These are phyloP conservation scores for Sapayoa aenigma DNA, from an alignment of 2,113 vertebrate species.

Conservation along the genomic window DNA sequence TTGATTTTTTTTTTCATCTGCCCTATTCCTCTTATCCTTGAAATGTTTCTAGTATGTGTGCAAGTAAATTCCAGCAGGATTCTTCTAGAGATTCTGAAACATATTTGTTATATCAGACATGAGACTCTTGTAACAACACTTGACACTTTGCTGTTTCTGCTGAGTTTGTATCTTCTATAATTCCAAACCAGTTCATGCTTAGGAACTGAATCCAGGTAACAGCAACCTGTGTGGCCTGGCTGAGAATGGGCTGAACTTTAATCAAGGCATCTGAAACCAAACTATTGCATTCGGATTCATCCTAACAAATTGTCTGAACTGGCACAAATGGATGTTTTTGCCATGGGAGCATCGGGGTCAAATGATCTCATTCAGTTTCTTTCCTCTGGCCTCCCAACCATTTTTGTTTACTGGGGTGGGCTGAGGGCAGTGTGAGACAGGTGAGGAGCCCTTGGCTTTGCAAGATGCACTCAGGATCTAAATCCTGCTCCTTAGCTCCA, in stretches of 20 bases:
- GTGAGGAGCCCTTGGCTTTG: not conserved
- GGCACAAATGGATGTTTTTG: not conserved
- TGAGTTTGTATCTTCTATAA: not conserved
- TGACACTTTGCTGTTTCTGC: not conserved
- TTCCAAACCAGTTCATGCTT: not conserved
- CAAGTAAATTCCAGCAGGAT: not conserved
- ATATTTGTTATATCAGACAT: accelerated
- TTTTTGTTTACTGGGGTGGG: not conserved
- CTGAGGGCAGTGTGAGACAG: not conserved
- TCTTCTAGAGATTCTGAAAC: not conserved
- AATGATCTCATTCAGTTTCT: not conserved
- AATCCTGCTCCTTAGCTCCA: not conserved
- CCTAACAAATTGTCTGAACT: not conserved
- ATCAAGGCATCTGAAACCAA: not conserved
- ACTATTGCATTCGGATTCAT: not conserved
- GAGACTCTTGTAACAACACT: not conserved
- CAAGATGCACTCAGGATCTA: accelerated
- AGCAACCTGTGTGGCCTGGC: not conserved
- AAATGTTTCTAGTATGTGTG: not conserved
- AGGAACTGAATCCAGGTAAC: not conserved
- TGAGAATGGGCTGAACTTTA: not conserved
- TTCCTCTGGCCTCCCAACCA: not conserved
- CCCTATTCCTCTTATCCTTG: not conserved
- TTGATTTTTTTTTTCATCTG: not conserved
- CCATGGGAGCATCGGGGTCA: not conserved